Evolutionary conservation across 1,140 invertebrate genomes (phyloP), one percentile per base, ranked within the genome.

Genomic region (Calephelis nemesis): DNA sequence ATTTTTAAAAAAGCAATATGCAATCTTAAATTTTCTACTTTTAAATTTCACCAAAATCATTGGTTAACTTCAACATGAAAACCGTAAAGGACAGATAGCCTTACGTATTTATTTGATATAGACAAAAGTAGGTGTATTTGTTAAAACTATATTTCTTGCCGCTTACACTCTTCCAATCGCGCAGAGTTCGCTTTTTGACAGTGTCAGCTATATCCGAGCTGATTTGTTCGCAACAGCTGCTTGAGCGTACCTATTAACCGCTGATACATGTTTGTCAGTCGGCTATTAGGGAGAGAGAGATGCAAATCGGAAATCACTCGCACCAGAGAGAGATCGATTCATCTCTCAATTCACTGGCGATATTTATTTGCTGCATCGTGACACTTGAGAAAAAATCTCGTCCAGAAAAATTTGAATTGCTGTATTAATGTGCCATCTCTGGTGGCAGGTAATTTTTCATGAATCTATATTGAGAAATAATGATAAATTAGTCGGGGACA

Each of bases 191-290:
- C 87, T 84, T 91, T 90, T 88, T 88, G 88, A 88, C 86, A 88
- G 81, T 87, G 86, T 88, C 84, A 84, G 82, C 86, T 91, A 88
- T 86, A 90, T 89, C 82, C 76, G 83, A 91, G 73, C 88, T 91
- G 88, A 91, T 91, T 91, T 91, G 88, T 91, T 87, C 86, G 84
- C 83, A 85, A 87, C 88, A 91, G 88, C 88, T 91, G 88, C 86
- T 79, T 68, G 75, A 73, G 81, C 88, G 84, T 86, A 91, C 87
- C 88, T 91, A 91, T 91, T 91, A 90, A 88, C 87, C 87, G 83
- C 84, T 90, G 88, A 90, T 90, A 89, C 88, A 91, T 88, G 88
- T 88, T 90, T 88, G 87, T 89, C 88, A 86, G 86, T 72, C 87
- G 87, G 88, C 88, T 90, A 90, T 91, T 91, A 91, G 88, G 73